Base-by-base conservation (phyloP, 1,140 invertebrate genomes). In the Bombus picipes region DNA sequence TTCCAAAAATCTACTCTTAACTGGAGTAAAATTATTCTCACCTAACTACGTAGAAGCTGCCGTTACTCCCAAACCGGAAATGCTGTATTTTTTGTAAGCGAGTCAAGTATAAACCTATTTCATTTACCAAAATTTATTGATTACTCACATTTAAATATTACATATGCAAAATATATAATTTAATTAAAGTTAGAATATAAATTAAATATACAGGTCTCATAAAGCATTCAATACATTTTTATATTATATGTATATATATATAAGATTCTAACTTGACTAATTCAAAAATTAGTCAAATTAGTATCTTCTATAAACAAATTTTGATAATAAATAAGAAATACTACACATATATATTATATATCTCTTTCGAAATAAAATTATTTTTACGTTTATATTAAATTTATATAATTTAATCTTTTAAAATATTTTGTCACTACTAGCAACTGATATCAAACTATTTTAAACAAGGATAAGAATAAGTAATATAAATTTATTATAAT, bases 1-100 rank as follows among this genome's bases (percentile, higher is more conserved):
- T 70, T 62, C 34, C 77, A n/a, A 89, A 62, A 79, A 81, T 82
- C 66, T 86, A 66, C 47, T 86, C 41, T 73, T 39, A 83, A 87
- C 81, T 88, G 83, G 76, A 85, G 47, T 57, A 59, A 83, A 87
- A 85, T 74, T 75, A 85, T 89, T 73, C 91, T 93, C 90, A 93
- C 92, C 92, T 93, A 92, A 93, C 86, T 86, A 53, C 85, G 89
- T 91, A 90, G 87, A 90, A 92, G 83, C 74, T 89, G 88, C 87
- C 88, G 82, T 80, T 73, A 81, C 28, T 70, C 73, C 53, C 75
- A 74, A 91, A 88, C 80, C 88, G 90, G 91, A 93, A 93, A 77
- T 89, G 74, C 73, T 65, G 25, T 68, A 32, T 39, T 39, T 43
- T 4, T 39, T 39, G 28, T 3, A 28, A 68, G 6, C 18, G 47